Evolutionary conservation across 2,888 invertebrate species (phyloP).

Genomic region (Lasioglossum villosulum): DNA sequence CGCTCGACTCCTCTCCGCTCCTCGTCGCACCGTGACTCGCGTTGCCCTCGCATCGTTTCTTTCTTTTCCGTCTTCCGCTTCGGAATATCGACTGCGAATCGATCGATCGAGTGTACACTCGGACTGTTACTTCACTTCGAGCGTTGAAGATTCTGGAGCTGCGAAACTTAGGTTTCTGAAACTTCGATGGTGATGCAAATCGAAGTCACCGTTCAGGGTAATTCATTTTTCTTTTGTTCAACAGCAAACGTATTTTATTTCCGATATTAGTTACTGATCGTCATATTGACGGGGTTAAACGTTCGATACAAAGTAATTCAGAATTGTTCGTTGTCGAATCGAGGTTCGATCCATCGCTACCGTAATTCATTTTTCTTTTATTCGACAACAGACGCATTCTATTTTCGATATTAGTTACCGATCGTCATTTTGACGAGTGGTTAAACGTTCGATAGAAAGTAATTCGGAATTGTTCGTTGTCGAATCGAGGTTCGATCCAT

Average conservation of each 20-base stretch:
- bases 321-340: not conserved
- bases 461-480: not conserved
- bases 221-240: too few relatives aligned
- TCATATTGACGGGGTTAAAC: too few relatives aligned
- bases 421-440: too few relatives aligned
- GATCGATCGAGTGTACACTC: not conserved
- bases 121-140: too few relatives aligned
- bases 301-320: not conserved
- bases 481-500: not conserved
- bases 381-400: not conserved
- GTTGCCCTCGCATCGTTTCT: slow-evolving; percentile 44
- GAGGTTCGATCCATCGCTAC: not conserved
- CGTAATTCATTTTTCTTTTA: not conserved
- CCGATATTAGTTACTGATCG: not conserved
- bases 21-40: not conserved
- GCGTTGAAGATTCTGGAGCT: too few relatives aligned
- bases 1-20: slow-evolving; percentile 60
- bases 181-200: too few relatives aligned
- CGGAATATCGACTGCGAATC: slow-evolving; percentile 57
- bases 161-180: too few relatives aligned
- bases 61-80: slow-evolving; percentile 64
- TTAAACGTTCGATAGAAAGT: not conserved
- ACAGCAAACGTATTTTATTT: not conserved
- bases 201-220: too few relatives aligned
- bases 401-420: not conserved